A percentile compares a stretch with the other conserved stretches of the same genome.
phyloP scores from a whole-genome alignment of 2,113 vertebrate genomes.

The Mobula birostris region DNA sequence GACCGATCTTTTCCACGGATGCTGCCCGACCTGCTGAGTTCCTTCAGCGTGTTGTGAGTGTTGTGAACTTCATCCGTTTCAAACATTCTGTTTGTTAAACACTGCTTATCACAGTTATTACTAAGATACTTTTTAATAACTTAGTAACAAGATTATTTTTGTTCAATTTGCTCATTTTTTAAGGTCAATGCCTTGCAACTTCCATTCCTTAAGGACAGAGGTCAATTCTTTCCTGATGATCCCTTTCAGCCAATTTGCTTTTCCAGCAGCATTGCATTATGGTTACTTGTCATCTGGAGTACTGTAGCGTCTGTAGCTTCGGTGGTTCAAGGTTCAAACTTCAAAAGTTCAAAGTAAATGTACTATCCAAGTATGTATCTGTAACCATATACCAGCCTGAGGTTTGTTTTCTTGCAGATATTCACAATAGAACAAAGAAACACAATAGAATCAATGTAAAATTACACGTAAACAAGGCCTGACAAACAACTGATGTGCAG shows the following conservation, averaged over 20 bases:
- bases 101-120: background rate
- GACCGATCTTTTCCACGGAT: too few species aligned
- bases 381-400: too few species aligned
- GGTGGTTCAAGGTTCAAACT: too few species aligned
- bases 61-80: background rate
- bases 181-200: slow-evolving; percentile 45
- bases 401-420: too few species aligned
- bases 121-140: background rate
- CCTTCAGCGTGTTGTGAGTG: too few species aligned
- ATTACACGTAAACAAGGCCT: too few species aligned
- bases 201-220: slow-evolving; percentile 48
- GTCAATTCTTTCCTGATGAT: slow-evolving; percentile 55
- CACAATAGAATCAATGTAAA: too few species aligned
- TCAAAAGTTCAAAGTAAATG: too few species aligned
- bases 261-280: background rate
- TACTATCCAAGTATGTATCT: too few species aligned
- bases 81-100: slow-evolving; percentile 25
- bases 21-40: too few species aligned
- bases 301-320: background rate
- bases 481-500: too few species aligned
- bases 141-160: slow-evolving; percentile 37
- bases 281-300: background rate
- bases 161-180: slow-evolving; percentile 43
- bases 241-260: background rate
- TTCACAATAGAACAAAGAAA: too few species aligned